Base-by-base conservation (phyloP, 2,113 vertebrate genomes). In the Takifugu bimaculatus region DNA sequence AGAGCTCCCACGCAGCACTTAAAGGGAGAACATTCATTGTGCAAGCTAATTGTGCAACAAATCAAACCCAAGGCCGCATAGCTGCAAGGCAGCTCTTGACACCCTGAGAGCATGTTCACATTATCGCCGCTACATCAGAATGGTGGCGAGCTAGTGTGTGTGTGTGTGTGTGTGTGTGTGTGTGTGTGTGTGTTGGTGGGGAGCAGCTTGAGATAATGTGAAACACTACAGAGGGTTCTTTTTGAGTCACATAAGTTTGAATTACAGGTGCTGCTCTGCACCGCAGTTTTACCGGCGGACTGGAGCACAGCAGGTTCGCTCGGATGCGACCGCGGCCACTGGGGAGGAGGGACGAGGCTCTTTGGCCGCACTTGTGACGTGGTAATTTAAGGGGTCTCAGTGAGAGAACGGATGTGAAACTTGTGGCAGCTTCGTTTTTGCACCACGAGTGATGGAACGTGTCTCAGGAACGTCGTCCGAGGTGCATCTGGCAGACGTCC, bases 1-100 rank as follows among this genome's bases (percentile, higher is more conserved):
- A 50, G 54, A 45, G 39, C 28, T 47, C 39, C 56, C 48, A 52
- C 45, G 2, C 59, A 52, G 60, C 56, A 29, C 14, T 69, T 54
- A 60, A 39, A 60, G 52, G 13, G 45, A 65, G 11, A 54, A 51
- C n/a, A 53, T 50, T 52, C 1, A 62, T 20, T 44, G 26, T 42
- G 20, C 27, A 48, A 39, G 51, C 13, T 20, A 49, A 35, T 15
- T 25, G 2, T 13, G 28, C 14, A 10, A 20, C 5, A 5, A 59
- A 58, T 63, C 12, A 57, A 63, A 62, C 20, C 11, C 39, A 58
- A 26, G 1, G 13, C 6, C 4, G 2, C 13, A 25, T 29, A 13
- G 12, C 49, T 42, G 11, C 25, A 42, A 58, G 13, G 26, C 43
- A 59, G 7, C 42, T 45, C 26, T 14, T 42, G 15, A 20, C 15